phyloP scores from a whole-genome alignment of 1,140 invertebrate species.

The Anastrepha ludens region DNA sequence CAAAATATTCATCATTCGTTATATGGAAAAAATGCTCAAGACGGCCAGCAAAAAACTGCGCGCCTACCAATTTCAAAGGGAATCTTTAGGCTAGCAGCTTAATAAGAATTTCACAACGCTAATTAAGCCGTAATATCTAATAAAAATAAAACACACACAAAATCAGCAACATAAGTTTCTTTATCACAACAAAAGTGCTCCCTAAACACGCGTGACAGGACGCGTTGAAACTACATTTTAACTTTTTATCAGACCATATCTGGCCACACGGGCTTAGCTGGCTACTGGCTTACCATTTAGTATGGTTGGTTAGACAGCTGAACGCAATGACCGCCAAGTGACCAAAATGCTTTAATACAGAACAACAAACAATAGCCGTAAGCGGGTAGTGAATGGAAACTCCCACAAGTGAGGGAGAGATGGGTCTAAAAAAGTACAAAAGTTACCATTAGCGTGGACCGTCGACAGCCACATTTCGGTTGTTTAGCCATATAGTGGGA shows the following conservation, averaged over 20 bases:
- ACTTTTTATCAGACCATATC: constrained; percentile 25
- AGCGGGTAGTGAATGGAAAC: neutral
- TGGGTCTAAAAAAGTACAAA: neutral
- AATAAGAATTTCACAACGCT: neutral
- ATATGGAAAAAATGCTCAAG: no score
- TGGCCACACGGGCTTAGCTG: neutral
- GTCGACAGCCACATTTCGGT: neutral
- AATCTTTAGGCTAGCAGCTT: neutral
- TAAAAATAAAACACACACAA: neutral
- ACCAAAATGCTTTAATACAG: constrained; percentile 44
- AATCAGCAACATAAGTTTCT: neutral
- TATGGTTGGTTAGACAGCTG: constrained; percentile 2
- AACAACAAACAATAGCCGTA: neutral
- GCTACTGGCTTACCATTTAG: neutral
- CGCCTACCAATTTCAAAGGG: neutral
- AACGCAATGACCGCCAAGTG: constrained; percentile 45
- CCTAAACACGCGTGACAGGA: constrained; percentile 34
- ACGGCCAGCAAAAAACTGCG: no score
- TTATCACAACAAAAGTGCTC: neutral
- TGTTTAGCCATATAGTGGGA: constrained; percentile 34
- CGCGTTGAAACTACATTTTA: constrained; percentile 26
- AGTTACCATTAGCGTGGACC: neutral
- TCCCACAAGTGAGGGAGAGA: neutral
- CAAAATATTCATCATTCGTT: no score
- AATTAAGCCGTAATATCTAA: neutral